These are phyloP conservation scores for Drosophila mercatorum DNA, from an alignment of 2,888 invertebrate species.

Conservation along the genomic window DNA sequence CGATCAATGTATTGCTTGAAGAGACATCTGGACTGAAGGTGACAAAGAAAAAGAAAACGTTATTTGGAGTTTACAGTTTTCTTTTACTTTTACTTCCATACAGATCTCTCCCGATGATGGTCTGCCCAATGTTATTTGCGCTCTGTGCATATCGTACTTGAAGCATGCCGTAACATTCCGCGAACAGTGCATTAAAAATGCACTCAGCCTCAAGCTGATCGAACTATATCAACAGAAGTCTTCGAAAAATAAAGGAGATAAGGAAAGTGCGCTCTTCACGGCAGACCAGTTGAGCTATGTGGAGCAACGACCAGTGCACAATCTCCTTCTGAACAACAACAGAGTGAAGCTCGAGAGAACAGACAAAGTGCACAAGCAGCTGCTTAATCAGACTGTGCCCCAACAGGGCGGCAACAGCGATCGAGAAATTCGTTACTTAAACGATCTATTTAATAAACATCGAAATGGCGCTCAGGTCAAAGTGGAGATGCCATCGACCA, in stretches of 20 bases:
- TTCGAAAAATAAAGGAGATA: conserved; percentile 32
- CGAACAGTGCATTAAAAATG: conserved; percentile 82
- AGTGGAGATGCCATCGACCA: conserved; percentile 54
- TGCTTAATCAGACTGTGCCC: conserved; percentile 58
- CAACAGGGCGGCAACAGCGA: conserved; percentile 33
- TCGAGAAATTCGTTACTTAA: conserved; percentile 73
- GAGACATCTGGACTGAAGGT: conserved; percentile 84
- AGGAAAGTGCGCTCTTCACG: conserved; percentile 65
- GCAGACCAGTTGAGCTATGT: conserved; percentile 75
- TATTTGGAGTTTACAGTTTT: neutral
- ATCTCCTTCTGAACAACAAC: conserved; percentile 71
- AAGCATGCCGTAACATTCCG: conserved; percentile 84
- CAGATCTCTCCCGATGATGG: conserved; percentile 82
- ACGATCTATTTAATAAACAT: conserved; percentile 76
- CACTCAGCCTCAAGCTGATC: conserved; percentile 74
- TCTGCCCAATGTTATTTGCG: conserved; percentile 83
- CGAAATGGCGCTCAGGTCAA: conserved; percentile 47
- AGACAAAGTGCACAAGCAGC: conserved; percentile 76
- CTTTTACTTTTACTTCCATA: neutral
- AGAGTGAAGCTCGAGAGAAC: conserved; percentile 53
- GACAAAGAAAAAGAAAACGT: conserved; percentile 7
- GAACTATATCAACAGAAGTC: conserved; percentile 60
- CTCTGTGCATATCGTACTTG: conserved; percentile 84
- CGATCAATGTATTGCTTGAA: conserved; percentile 80
- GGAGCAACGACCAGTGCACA: conserved; percentile 78